Base-by-base conservation (phyloP, 1,140 invertebrate species). In the Diachasmimorpha longicaudata region DNA sequence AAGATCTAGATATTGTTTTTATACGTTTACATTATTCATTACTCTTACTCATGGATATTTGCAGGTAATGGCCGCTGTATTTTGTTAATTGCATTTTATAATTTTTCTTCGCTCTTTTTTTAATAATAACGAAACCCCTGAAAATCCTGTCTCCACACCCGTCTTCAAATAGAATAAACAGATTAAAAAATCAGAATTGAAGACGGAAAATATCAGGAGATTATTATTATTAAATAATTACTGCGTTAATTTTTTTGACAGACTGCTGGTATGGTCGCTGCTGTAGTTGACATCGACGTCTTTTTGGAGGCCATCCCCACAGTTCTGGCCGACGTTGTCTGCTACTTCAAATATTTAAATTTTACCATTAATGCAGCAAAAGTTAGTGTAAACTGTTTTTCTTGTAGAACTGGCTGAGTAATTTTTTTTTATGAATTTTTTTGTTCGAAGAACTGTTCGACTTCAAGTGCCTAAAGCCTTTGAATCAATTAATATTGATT, bases 301-400 rank as follows among this genome's bases (percentile, higher is more conserved):
- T 74, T 78, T 42, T 36, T 82, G 72, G 82, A 84, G 52, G 46
- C 76, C 10, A 70, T 80, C 13, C 77, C 83, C 36, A 79, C 82
- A 10, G 76, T 81, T 5, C 48, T 79, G 9, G 83, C 83, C 25
- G 83, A 82, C 58, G 70, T 79, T 58, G 78, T 82, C 68, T 82
- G 82, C n/a, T 19, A 75, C 3, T 25, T 70, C 0, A 84, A 83
- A 74, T 75, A 78, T 52, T 70, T 80, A n/a, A 83, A 84, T 74
- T 83, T 80, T 69, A 48, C 66, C 0, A 70, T 67, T 13, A 82
- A 84, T 71, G 70, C 67, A 25, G 16, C 46, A 0, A 78, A 82
- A 77, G 81, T 84, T 16, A 68, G 19, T 46, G 13, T n/a, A 19
- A 58, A 6, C 3, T 1, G 10, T 46, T 73, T 13, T 11, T 14